Conservation (phyloP, 2,113 vertebrate genomes). For the Desmodus rotundus region DNA sequence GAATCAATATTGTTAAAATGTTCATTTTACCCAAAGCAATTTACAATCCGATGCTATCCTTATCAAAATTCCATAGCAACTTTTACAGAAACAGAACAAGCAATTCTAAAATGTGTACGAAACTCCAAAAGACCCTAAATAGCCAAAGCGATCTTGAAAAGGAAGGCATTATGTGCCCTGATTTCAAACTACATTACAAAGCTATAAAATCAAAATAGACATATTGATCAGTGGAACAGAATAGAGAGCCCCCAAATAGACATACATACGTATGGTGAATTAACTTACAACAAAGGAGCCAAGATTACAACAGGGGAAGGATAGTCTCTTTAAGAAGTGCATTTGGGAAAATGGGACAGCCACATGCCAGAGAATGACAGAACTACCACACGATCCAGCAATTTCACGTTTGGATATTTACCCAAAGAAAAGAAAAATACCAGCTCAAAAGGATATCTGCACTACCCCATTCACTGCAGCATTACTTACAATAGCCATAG, state of each 20-base stretch:
- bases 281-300: not conserved
- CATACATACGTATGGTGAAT: not conserved
- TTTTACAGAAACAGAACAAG: not conserved
- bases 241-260: not conserved
- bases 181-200: not conserved
- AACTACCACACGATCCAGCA: not conserved
- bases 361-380: not conserved
- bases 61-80: not conserved
- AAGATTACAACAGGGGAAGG: not conserved
- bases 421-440: not conserved
- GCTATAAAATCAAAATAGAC: not conserved
- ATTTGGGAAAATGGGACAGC: not conserved
- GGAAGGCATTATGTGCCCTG: not conserved
- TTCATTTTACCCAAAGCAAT: not conserved
- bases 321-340: not conserved
- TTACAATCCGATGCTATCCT: not conserved
- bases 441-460: not conserved
- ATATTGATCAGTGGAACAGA: not conserved
- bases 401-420: not conserved
- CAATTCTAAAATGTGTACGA: not conserved
- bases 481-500: not conserved
- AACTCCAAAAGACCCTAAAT: too few relatives aligned
- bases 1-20: not conserved
- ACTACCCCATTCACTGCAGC: not conserved
- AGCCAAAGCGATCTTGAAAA: not conserved